A percentile compares a stretch with the other conserved stretches of the same genome.
Evolutionary conservation across 2,113 vertebrate genomes (phyloP).

Genomic region (Dasypus novemcinctus): DNA sequence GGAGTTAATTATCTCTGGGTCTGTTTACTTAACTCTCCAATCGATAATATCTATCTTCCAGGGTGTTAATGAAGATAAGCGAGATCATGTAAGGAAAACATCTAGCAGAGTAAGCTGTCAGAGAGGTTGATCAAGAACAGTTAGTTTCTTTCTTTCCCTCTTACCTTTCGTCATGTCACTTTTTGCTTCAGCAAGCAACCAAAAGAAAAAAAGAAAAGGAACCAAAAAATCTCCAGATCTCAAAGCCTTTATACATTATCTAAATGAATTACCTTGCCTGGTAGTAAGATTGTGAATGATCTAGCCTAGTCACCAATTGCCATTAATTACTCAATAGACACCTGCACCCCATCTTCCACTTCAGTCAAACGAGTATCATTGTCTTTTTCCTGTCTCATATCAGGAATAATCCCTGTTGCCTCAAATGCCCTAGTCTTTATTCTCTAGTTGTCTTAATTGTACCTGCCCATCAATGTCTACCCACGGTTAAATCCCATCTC

Average conservation of each 20-base stretch:
- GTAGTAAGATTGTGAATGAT: background rate
- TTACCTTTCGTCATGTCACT: background rate
- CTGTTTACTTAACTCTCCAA: background rate
- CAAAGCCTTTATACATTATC: background rate
- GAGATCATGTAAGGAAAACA: background rate
- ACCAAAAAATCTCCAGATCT: background rate
- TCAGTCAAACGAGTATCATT: background rate
- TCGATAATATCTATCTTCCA: slow-evolving; percentile 46
- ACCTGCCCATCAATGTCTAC: background rate
- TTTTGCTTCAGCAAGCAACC: background rate
- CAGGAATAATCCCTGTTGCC: background rate
- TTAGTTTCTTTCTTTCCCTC: background rate
- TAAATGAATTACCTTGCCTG: background rate
- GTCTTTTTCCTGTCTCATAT: background rate
- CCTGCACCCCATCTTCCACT: background rate
- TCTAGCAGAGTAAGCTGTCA: background rate
- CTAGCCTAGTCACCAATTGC: background rate
- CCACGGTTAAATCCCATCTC: background rate
- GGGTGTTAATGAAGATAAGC: slow-evolving; percentile 29
- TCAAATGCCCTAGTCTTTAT: background rate
- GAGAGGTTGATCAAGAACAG: background rate
- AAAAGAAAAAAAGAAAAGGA: slow-evolving; percentile 18
- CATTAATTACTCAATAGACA: background rate
- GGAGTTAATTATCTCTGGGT: slow-evolving; percentile 32
- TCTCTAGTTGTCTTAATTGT: background rate